Evolutionary conservation across 37 sponge, comb jelly and placozoan species (phyloP), one percentile per base, ranked within the genome.

Genomic region (Petrosia ficiformis): DNA sequence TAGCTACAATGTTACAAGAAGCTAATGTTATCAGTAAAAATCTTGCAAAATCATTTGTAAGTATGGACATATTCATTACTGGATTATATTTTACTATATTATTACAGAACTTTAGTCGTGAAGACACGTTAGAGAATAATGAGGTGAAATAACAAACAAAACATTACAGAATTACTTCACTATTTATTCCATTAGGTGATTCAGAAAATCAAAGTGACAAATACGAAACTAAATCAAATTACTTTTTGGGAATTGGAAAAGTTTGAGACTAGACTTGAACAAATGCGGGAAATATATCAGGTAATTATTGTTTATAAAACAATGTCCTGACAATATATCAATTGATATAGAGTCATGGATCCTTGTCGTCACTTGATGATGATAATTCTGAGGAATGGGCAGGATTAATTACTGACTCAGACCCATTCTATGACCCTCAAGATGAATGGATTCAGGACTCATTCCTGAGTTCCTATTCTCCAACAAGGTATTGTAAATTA

Each of bases 231-330:
- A 14, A 80, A 78, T 10, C 63, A 74, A 54, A 87, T 74, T 36
- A 76, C 90, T 1, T 60, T 73, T 56, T 94, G 94, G 94, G 78
- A 69, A 40, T 28, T 86, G 71, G 59, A 32, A 32, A 94, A 94
- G 77, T 90, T 94, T 76, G 94, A 89, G 67, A 22, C 70, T 11
- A 72, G 87, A 4, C 77, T 94, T 32, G 87, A 84, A n/a, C 87
- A 84, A 60, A 94, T 94, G 90, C 78, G 90, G 41, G 94, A 94
- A 8, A 73, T 94, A 29, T 83, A 86, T 65, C 86, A 89, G 77
- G 78, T 86, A 19, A 36, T 5, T 21, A 68, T 68, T 64, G 66
- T 16, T 28, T 64, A 67, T 36, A 8, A 32, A 31, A 16, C 54
- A 48, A 48, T 10, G 54, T 10, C 16, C 54, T 19, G 10, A 10